Evolutionary conservation across 2,888 invertebrate species (phyloP).

Genomic region (Drosophila subsilvestris): DNA sequence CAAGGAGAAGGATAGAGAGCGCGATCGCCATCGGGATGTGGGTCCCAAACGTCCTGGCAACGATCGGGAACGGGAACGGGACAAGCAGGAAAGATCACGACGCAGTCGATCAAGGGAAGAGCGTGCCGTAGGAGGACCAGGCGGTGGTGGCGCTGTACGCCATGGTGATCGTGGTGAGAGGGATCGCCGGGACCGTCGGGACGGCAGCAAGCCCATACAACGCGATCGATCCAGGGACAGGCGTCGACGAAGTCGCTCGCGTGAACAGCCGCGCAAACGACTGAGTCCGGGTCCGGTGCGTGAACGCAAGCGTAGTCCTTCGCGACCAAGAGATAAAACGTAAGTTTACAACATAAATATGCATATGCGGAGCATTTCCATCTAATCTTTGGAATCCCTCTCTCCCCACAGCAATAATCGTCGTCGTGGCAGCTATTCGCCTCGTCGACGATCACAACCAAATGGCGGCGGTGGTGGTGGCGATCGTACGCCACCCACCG

Average conservation of each 20-base stretch:
- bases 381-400: not conserved
- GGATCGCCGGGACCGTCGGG: slow-evolving; percentile 73
- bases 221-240: slow-evolving; percentile 63
- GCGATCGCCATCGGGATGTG: slow-evolving; percentile 69
- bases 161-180: slow-evolving; percentile 49
- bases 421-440: slow-evolving; percentile 83
- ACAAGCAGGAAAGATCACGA: slow-evolving; percentile 29
- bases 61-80: slow-evolving; percentile 45
- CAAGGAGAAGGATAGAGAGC: slow-evolving; percentile 52
- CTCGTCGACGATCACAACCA: slow-evolving; percentile 82
- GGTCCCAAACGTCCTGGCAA: slow-evolving; percentile 55
- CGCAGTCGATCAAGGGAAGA: slow-evolving; percentile 70
- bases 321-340: slow-evolving; percentile 80
- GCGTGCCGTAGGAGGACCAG: slow-evolving; percentile 50
- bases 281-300: slow-evolving; percentile 79
- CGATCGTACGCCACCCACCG: slow-evolving; percentile 87
- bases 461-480: slow-evolving; percentile 86
- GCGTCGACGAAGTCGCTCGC: slow-evolving; percentile 72
- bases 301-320: slow-evolving; percentile 75
- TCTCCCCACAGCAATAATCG: slow-evolving; percentile 61
- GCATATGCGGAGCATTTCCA: not conserved
- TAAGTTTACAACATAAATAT: slow-evolving; percentile 42
- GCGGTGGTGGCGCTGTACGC: slow-evolving; percentile 46
- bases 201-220: slow-evolving; percentile 55
- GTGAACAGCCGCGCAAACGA: slow-evolving; percentile 68